Percentiles rank a stretch among this genome's conserved stretches.
Evolutionary conservation across 2,888 invertebrate genomes (phyloP).

Genomic region (Labia minor): DNA sequence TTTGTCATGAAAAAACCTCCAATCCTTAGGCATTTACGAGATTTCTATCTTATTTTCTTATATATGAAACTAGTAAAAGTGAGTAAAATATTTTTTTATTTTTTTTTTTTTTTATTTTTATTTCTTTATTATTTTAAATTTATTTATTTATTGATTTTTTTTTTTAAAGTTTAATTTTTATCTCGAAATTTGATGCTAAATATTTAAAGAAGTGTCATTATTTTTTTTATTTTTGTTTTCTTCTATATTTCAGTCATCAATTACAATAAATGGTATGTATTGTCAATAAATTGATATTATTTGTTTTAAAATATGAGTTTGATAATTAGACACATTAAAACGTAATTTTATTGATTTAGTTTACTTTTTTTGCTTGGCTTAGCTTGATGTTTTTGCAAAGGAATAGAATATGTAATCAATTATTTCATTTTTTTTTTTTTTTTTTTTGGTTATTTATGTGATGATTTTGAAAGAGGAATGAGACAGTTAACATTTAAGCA

Average conservation of each 20-base stretch:
- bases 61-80: conserved; percentile 3
- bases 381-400: no score
- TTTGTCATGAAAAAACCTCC: not conserved
- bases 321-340: no score
- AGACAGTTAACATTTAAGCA: not conserved
- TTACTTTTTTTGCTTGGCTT: no score
- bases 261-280: not conserved
- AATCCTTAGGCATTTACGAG: not conserved
- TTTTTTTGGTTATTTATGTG: no score
- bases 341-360: no score
- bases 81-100: not conserved
- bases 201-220: not conserved
- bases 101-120: not conserved
- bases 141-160: not conserved
- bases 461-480: not conserved
- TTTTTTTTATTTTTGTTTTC: no score
- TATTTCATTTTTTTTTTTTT: not conserved
- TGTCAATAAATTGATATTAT: conserved; percentile 6
- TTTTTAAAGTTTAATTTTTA: not conserved
- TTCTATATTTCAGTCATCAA: conserved; percentile 1
- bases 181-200: not conserved
- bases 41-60: not conserved
- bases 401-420: not conserved
- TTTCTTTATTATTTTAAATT: no score
- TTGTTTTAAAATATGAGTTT: not conserved